phyloP scores from a whole-genome alignment of 2,888 invertebrate genomes.

The Acanthosepion pharaonis region DNA sequence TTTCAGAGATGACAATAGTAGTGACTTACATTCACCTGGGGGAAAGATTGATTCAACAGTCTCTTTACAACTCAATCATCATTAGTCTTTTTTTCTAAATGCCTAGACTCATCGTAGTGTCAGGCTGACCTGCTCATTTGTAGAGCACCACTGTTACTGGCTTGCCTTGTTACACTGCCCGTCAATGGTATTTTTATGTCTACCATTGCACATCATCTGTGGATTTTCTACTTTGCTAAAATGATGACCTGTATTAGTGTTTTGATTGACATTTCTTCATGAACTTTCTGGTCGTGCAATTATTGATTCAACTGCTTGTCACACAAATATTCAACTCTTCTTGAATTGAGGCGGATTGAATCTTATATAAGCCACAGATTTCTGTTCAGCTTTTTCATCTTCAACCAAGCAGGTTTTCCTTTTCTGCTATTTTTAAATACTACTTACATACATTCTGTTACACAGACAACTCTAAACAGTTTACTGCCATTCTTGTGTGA shows the following conservation, averaged over 20 bases:
- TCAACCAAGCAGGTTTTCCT: background rate
- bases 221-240: constrained; percentile 8
- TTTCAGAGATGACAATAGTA: background rate
- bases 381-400: background rate
- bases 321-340: background rate
- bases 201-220: background rate
- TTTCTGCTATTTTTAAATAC: background rate
- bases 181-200: background rate
- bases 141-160: background rate
- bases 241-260: background rate
- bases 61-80: background rate
- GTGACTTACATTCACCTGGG: background rate
- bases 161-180: constrained; percentile 23
- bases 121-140: background rate
- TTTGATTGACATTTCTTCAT: constrained; percentile 18
- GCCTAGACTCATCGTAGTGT: background rate
- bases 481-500: background rate
- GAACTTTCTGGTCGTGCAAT: background rate
- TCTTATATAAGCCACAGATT: constrained; percentile 1
- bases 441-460: background rate
- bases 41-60: constrained; percentile 20
- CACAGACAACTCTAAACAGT: constrained; percentile 15
- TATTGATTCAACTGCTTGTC: background rate
- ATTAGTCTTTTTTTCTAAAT: background rate
- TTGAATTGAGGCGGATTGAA: background rate